phyloP scores from a whole-genome alignment of 1,140 invertebrate genomes.

The Penaeus indicus region DNA sequence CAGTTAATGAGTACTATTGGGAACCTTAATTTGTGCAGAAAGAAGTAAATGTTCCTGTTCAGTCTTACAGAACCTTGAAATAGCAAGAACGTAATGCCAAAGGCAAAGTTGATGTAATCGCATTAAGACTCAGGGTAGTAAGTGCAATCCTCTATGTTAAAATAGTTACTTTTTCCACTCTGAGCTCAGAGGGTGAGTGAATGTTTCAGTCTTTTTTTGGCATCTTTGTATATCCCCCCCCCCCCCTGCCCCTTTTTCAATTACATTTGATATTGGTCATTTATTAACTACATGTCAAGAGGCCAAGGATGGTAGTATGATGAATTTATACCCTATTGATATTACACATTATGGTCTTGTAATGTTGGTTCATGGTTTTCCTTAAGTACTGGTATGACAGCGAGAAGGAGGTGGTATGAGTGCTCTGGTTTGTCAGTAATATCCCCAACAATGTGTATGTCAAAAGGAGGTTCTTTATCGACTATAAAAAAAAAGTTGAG shows the following conservation, averaged over 20 bases:
- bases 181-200: constrained; percentile 6
- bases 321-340: too few species aligned
- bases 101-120: constrained; percentile 40
- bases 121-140: constrained; percentile 59
- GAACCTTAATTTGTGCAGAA: constrained; percentile 28
- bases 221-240: not conserved
- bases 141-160: constrained; percentile 61
- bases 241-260: not conserved
- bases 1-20: not conserved
- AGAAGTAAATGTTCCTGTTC: constrained; percentile 19
- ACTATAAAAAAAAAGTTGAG: too few species aligned
- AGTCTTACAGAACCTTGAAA: not conserved
- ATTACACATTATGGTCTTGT: too few species aligned
- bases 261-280: too few species aligned
- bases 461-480: too few species aligned
- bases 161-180: constrained; percentile 45
- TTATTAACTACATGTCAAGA: too few species aligned
- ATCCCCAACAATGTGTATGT: too few species aligned
- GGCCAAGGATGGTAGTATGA: too few species aligned
- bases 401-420: too few species aligned
- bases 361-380: too few species aligned
- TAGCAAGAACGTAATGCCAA: constrained; percentile 1
- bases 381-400: too few species aligned
- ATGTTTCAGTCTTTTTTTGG: constrained; percentile 12
- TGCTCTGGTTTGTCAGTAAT: too few species aligned